Base-by-base conservation (phyloP, 2,113 vertebrate genomes). In the Phoxinus phoxinus region DNA sequence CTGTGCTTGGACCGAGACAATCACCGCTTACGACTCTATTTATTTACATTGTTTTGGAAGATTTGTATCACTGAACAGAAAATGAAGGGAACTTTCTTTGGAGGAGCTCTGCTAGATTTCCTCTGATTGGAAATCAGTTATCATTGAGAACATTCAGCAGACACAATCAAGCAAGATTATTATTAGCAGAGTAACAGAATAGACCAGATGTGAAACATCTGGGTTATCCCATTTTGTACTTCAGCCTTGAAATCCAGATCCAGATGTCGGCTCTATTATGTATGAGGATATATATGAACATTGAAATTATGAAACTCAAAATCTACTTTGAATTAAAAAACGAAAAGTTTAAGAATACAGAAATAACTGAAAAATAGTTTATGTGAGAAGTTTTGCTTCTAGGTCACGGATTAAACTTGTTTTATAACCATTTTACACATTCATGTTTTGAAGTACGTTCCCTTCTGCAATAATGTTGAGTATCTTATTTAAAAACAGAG, bases 161-260 rank as follows among this genome's bases (percentile, higher is more conserved):
- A 37, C 3, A 10, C 17, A 74, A 46, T 74, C 41, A 48, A 46
- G 72, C 72, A 19, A n/a, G 71, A 44, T 73, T 46, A 46, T 46
- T 73, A 46, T 73, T 44, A 73, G 12, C 41, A 73, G 37, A 73
- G 44, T 25, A 25, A 73, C 37, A 69, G 19, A n/a, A 25, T n/a
- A 27, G n/a, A 48, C 5, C 72, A 74, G 44, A 74, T 74, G 44
- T 74, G 37, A 15, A 74, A 48, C 72, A 74, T 74, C 72, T 74
- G 72, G 72, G 41, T 25, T 23, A 23, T 74, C 23, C 6, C 44
- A 48, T 74, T n/a, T 46, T 25, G 5, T 44, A 46, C 41, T 46
- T 74, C 71, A 74, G 21, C n/a, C 72, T n/a, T 46, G 6, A 48
- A 25, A 48, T 27, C 41, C 44, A 74, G n/a, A 48, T 27, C 41